These are phyloP conservation scores for Selenia dentaria DNA, from an alignment of 2,888 invertebrate genomes.

Conservation along the genomic window DNA sequence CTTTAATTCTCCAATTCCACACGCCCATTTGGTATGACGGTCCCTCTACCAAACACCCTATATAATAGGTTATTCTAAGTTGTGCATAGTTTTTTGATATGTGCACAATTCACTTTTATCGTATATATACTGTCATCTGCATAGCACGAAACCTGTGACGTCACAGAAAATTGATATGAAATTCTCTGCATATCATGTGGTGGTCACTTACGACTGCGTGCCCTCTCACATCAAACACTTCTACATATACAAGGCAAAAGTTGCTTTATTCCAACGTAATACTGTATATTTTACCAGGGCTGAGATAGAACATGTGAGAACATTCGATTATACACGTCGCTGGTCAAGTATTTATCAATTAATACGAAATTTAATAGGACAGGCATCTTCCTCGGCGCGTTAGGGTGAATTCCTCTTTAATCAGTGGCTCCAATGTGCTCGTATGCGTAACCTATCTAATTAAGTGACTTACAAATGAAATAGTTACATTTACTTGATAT, in stretches of 20 bases:
- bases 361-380: slow-evolving; percentile 72
- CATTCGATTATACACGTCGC: slow-evolving; percentile 77
- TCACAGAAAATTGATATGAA: slow-evolving; percentile 41
- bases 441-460: slow-evolving; percentile 14
- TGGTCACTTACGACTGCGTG: slow-evolving; percentile 42
- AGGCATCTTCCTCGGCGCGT: slow-evolving; percentile 60
- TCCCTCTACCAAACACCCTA: no score
- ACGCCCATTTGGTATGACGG: no score
- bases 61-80: no score
- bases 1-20: no score
- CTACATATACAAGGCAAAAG: slow-evolving; percentile 24
- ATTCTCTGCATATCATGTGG: slow-evolving; percentile 38
- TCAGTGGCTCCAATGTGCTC: slow-evolving; percentile 31
- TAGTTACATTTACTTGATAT: no score
- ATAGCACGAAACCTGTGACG: background rate
- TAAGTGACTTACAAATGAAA: background rate
- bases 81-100: no score
- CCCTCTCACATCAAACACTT: slow-evolving; percentile 29
- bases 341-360: slow-evolving; percentile 82
- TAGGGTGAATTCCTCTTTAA: slow-evolving; percentile 62
- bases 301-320: slow-evolving; percentile 58
- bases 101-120: no score
- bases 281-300: slow-evolving; percentile 22
- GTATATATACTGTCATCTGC: no score
- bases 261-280: slow-evolving; percentile 3